These are phyloP conservation scores for Hepsetus odoe DNA, from an alignment of 2,113 vertebrate species.

Conservation along the genomic window DNA sequence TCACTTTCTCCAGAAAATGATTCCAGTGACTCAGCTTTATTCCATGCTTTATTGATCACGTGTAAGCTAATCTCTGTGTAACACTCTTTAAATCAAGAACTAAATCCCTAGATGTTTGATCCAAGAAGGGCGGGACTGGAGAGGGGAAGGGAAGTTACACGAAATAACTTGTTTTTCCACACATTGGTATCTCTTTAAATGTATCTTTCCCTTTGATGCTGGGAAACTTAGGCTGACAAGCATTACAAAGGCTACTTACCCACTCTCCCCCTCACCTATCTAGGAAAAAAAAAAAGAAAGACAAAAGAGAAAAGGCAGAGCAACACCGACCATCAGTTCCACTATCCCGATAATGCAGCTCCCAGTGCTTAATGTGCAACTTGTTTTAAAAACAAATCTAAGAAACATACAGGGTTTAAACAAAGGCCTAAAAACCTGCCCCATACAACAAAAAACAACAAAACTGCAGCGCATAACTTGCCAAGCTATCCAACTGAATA, in stretches of 20 bases:
- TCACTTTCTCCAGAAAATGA: neutral
- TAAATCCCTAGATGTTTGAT: neutral
- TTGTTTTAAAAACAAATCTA: neutral
- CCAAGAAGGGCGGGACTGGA: neutral
- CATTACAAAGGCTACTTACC: constrained; percentile 66
- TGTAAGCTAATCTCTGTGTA: neutral
- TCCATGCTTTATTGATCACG: too few relatives aligned
- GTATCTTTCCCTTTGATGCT: neutral
- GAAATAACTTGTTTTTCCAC: constrained; percentile 22
- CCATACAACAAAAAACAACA: too few relatives aligned
- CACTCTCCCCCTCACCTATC: constrained; percentile 67
- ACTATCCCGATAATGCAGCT: constrained; percentile 15
- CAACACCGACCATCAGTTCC: constrained; percentile 45
- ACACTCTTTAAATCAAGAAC: neutral
- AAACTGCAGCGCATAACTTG: too few relatives aligned
- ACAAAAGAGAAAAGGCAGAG: constrained; percentile 53
- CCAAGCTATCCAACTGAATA: too few relatives aligned
- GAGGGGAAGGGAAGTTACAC: neutral
- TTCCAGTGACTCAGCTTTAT: neutral
- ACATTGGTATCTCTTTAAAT: neutral
- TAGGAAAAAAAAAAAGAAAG: constrained; percentile 60
- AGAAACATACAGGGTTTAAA: neutral
- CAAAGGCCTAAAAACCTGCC: too few relatives aligned
- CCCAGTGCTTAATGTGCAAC: neutral
- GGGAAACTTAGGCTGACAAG: constrained; percentile 24